Percentiles rank a stretch among this genome's conserved stretches.
These are phyloP conservation scores for Atta cephalotes DNA, from an alignment of 1,140 invertebrate genomes.

Conservation along the genomic window DNA sequence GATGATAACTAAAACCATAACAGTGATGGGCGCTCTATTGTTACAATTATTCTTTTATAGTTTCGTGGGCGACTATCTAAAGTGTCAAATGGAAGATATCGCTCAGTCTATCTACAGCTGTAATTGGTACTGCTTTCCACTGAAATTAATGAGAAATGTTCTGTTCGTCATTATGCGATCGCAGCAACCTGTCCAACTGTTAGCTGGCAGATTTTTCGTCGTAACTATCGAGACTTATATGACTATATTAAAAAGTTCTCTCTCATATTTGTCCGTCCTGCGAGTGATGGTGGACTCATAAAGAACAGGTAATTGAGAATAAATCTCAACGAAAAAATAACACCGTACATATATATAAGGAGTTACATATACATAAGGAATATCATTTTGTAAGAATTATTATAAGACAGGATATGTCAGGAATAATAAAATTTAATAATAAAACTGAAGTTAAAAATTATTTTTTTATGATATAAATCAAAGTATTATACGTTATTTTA, in stretches of 20 bases:
- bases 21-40: neutral
- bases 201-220: constrained; percentile 32
- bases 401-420: too few species aligned
- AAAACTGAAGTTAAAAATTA: too few species aligned
- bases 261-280: constrained; percentile 64
- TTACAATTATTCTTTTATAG: constrained; percentile 50
- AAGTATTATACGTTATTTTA: too few species aligned
- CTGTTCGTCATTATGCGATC: constrained; percentile 33
- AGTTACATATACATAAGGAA: neutral
- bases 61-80: constrained; percentile 61
- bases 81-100: constrained; percentile 43
- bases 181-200: neutral
- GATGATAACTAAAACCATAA: constrained; percentile 23
- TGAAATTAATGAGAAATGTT: neutral
- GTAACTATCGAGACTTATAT: constrained; percentile 59
- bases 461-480: too few species aligned
- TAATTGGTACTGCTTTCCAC: constrained; percentile 45
- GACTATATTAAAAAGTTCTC: constrained; percentile 55
- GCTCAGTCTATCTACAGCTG: constrained; percentile 14
- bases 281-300: constrained; percentile 58
- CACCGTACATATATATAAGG: neutral
- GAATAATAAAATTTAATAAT: too few species aligned
- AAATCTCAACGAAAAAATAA: neutral
- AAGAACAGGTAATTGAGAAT: neutral
- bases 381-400: too few species aligned